Evolutionary conservation across 2,888 invertebrate genomes (phyloP), one percentile per base, ranked within the genome.

Genomic region (Trachelus stipa): DNA sequence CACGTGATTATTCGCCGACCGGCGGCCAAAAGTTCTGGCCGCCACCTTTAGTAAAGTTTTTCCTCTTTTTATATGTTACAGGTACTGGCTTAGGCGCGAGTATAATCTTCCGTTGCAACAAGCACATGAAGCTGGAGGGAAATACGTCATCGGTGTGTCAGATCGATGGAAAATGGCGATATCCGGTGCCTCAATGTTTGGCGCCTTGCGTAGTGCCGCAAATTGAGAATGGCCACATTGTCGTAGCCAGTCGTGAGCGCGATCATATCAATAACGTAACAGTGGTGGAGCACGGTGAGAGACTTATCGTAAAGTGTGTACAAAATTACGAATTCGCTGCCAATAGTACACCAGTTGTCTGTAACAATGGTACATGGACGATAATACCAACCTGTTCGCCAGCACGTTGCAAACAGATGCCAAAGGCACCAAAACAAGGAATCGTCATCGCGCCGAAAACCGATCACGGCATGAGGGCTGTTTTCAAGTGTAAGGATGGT

Each of bases 361-460:
- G 99, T 90, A 96, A 97, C 89, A 98, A 99, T 87, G 99, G 99
- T 0, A 97, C 98, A 0, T 99, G 99, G 99, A 96, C 97, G 0
- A 96, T 97, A 81, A 96, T 98, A 84, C 98, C 99, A 0, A 94
- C 95, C 78, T 96, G 96, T 88, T 94, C 95, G 80, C 95, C 96
- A 82, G 94, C 99, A 87, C 93, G 97, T 95, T 97, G 98, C 90
- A 96, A 96, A 87, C 91, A 91, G 85, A 94, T 98, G 93, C 98
- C 98, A 0, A 95, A 94, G 80, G 93, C 95, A 4, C 98, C 99
- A 0, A 95, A 96, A 77, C 96, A 98, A 87, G 99, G 99, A 0
- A 97, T 98, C 95, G 98, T 99, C 6, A 96, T 99, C 79, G 99
- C 98, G 1, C 98, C 99, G 0, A 98, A 98, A 89, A 98, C 98